Conservation (phyloP, 2,797 vertebrate genomes). For the Pangasius djambal region DNA sequence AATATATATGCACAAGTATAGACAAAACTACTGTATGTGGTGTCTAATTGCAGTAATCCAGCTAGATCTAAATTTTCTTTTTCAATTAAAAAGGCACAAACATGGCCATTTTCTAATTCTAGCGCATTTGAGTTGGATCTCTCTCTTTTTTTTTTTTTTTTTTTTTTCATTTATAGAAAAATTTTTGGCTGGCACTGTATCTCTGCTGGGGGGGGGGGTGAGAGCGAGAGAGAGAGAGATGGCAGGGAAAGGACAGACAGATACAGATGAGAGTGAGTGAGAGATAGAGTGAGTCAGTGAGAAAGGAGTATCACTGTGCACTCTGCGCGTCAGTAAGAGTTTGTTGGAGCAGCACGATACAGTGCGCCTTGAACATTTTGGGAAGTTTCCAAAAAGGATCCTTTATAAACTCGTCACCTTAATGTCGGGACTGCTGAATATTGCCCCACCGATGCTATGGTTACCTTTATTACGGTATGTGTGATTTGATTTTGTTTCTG, state of each 20-base stretch:
- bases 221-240: slow-evolving; percentile 42
- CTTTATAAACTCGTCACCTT: slow-evolving; percentile 76
- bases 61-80: too few species aligned
- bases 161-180: neutral
- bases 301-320: slow-evolving; percentile 65
- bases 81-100: neutral
- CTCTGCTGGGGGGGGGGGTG: slow-evolving; percentile 73
- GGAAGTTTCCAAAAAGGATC: slow-evolving; percentile 71
- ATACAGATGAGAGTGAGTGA: slow-evolving; percentile 62
- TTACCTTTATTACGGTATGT: slow-evolving; percentile 86
- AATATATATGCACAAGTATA: neutral
- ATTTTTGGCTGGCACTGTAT: neutral
- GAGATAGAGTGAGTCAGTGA: slow-evolving; percentile 45
- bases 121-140: too few species aligned
- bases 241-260: neutral
- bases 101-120: neutral
- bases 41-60: neutral
- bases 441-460: slow-evolving; percentile 82
- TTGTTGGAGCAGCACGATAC: slow-evolving; percentile 62
- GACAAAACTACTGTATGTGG: neutral
- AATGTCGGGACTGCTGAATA: slow-evolving; percentile 83
- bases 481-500: slow-evolving; percentile 27
- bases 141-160: too few species aligned
- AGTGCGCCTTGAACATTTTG: slow-evolving; percentile 59
- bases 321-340: slow-evolving; percentile 63